phyloP scores from a whole-genome alignment of 2,888 invertebrate species.

The Drosophila atripex region DNA sequence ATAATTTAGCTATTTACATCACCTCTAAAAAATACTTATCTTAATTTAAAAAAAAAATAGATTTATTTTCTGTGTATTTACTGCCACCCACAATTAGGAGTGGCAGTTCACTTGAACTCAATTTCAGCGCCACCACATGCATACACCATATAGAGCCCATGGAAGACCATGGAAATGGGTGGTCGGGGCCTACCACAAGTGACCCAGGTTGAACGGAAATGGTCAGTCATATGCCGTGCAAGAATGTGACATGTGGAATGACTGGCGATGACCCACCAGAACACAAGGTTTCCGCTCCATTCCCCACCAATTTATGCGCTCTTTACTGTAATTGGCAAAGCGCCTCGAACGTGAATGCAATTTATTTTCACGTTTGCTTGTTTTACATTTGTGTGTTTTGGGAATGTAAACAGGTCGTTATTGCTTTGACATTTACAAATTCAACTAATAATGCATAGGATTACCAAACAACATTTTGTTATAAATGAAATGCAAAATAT shows the following conservation, averaged over 20 bases:
- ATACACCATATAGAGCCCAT: conserved; percentile 13
- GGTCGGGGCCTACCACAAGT: neutral
- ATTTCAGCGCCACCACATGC: conserved; percentile 38
- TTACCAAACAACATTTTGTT: too few species aligned
- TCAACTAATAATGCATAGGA: neutral
- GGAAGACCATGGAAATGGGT: neutral
- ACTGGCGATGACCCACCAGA: conserved; percentile 37
- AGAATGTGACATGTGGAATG: conserved; percentile 47
- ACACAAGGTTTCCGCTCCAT: conserved; percentile 20
- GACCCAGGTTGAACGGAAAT: conserved; percentile 35
- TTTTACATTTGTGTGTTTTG: conserved; percentile 26
- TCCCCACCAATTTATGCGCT: conserved; percentile 48
- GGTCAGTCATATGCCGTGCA: conserved; percentile 52
- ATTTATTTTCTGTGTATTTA: neutral
- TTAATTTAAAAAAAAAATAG: neutral
- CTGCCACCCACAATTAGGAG: conserved; percentile 22
- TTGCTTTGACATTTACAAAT: neutral
- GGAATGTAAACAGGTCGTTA: conserved; percentile 30
- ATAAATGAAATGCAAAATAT: too few species aligned
- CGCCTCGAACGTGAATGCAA: conserved; percentile 31
- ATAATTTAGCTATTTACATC: too few species aligned
- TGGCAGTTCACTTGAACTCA: conserved; percentile 38
- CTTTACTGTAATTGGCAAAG: conserved; percentile 45
- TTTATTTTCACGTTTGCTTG: conserved; percentile 20
- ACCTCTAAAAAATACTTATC: too few species aligned